These are phyloP conservation scores for Diaperis boleti DNA, from an alignment of 2,888 invertebrate genomes.

Conservation along the genomic window DNA sequence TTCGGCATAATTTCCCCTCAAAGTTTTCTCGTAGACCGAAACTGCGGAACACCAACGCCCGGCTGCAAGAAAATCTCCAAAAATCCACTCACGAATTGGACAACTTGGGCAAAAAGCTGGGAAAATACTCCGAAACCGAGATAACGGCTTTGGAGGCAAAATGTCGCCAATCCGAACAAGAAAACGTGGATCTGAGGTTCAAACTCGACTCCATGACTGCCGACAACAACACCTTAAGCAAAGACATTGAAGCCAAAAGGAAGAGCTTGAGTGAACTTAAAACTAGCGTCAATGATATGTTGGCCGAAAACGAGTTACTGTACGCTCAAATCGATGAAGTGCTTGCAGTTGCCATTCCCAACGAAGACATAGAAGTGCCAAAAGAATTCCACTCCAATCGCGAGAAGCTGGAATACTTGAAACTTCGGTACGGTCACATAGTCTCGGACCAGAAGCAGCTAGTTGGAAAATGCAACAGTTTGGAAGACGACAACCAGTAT, in stretches of 20 bases:
- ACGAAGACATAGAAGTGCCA: constrained; percentile 58
- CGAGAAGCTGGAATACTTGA: constrained; percentile 55
- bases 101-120: constrained; percentile 46
- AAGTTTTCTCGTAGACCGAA: no score
- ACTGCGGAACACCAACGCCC: constrained; percentile 49
- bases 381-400: constrained; percentile 57
- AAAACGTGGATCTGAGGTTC: constrained; percentile 36
- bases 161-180: constrained; percentile 6
- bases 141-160: neutral
- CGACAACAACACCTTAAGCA: constrained; percentile 8
- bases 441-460: constrained; percentile 46
- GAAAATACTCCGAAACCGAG: constrained; percentile 20
- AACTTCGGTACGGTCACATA: constrained; percentile 49
- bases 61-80: constrained; percentile 52
- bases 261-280: constrained; percentile 51
- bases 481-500: constrained; percentile 44
- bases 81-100: constrained; percentile 49
- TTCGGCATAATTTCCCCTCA: neutral
- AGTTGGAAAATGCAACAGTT: constrained; percentile 37
- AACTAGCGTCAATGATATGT: constrained; percentile 48
- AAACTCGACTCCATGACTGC: constrained; percentile 10
- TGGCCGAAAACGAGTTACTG: constrained; percentile 54
- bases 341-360: constrained; percentile 50
- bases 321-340: constrained; percentile 57
- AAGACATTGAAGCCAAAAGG: constrained; percentile 50